Evolutionary conservation across 2,797 vertebrate genomes (phyloP), one percentile per base, ranked within the genome.

Genomic region (Triplophysa yarkandensis): DNA sequence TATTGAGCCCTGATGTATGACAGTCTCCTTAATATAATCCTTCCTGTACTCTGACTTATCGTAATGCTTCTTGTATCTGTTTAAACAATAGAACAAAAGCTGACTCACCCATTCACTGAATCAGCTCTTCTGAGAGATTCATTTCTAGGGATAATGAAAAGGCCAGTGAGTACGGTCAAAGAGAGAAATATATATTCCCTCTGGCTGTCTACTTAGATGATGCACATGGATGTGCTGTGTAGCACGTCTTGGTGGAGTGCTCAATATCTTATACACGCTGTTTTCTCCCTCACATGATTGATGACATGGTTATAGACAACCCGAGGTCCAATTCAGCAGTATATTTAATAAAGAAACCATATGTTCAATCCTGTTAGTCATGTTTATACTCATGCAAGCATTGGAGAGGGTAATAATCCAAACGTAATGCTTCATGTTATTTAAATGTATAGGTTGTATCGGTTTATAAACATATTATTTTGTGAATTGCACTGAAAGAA

Each of bases 261-360:
- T 76, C 32, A 13, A 44, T 30, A 11, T 58, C 27, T 75, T 25
- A 60, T 30, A 30, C 55, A 54, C 19, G 39, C 36, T 39, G 2
- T 2, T 52, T 81, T 50, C 36, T 61, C 30, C 14, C 28, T 52
- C 6, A 25, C 30, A 23, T 80, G 63, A 76, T 82, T 77, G 67
- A 81, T 81, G 46, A 16, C 21, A 3, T 50, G 54, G 36, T 25
- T 36, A 50, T 68, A 46, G 30, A 30, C 39, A 52, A 54, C 19
- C 11, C 23, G 4, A n/a, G 61, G 34, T 54, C 71, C 19, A 46
- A 44, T 46, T 6, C 21, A 21, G 25, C 28, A 5, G 10, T 67
- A n/a, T 61, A 44, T 30, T 58, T n/a, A n/a, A 67, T 58, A 58
- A 44, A 17, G 14, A 68, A 43, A 64, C 60, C 32, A 68, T 30